Evolutionary conservation across 2,888 invertebrate genomes (phyloP), one percentile per base, ranked within the genome.

Genomic region (Cataglyphis albicans): DNA sequence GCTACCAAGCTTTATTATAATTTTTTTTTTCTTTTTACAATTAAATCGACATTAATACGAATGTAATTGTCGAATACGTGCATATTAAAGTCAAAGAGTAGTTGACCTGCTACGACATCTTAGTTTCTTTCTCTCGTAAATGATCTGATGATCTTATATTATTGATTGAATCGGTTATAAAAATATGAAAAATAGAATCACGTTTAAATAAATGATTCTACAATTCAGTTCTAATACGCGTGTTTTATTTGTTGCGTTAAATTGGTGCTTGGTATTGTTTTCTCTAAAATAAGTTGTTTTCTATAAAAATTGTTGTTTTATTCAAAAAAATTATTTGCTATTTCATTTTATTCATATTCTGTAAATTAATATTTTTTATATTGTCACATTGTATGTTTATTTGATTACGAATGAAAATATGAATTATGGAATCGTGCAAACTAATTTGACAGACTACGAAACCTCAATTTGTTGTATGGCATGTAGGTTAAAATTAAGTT

Each of bases 1-100:
- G 38, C 65, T 75, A 81, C 25, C 9, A 83, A 59, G 41, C 57
- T 67, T 70, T 67, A 81, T 83, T 61, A n/a, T 48, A 25, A 32
- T 48, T 7, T 3, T n/a, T 52, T 52, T n/a, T 48, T 44, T 18
- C 18, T 5, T 18, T 52, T 52, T 52, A 7, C 52, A 59, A 41
- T 15, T 59, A 75, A 72, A 48, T 41, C 35, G 32, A 59, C 35
- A 21, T 76, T 84, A 75, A 21, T 52, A 63, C 25, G 25, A 82
- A 63, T 74, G 15, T 32, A 67, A 12, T 41, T 15, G 5, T 29
- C 21, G 6, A 52, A 65, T 18, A 35, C 7, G 41, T 12, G 21
- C 35, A 67, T 9, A 6, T 35, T 83, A 73, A 12, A 41, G 10
- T 74, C 9, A 18, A 44, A 4, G n/a, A 48, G 25, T 38, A 52